Evolutionary conservation across 2,888 invertebrate genomes (phyloP).

Genomic region (Allolobophora icterica): DNA sequence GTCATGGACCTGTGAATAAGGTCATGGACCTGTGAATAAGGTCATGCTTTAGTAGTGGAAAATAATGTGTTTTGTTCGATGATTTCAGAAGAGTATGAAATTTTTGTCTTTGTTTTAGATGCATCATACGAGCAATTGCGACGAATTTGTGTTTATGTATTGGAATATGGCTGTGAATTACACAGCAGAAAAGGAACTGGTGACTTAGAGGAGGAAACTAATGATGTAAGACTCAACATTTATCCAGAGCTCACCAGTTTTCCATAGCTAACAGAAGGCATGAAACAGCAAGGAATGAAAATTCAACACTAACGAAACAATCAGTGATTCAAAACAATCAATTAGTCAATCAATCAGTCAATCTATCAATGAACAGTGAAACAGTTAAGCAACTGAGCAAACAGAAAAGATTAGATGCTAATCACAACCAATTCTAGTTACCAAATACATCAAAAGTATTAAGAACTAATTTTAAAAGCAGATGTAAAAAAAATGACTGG

Average conservation of each 20-base stretch:
- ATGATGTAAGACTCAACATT: background rate
- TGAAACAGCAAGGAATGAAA: background rate
- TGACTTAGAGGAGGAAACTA: background rate
- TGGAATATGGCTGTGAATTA: background rate
- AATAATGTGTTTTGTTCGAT: background rate
- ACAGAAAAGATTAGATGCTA: too few species aligned
- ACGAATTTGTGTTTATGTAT: background rate
- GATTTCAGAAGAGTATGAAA: background rate
- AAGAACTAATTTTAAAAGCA: background rate
- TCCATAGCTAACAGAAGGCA: too few species aligned
- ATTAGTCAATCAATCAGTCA: background rate
- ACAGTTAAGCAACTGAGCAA: background rate
- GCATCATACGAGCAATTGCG: background rate
- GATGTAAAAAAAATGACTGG: background rate
- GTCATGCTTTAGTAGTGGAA: too few species aligned
- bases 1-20: background rate
- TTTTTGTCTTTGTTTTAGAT: background rate
- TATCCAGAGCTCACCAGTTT: too few species aligned
- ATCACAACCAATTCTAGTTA: background rate
- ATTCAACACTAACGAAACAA: background rate
- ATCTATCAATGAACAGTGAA: background rate
- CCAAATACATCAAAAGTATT: background rate
- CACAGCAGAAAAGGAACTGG: background rate
- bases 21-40: background rate
- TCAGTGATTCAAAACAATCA: background rate